Evolutionary conservation across 2,888 invertebrate genomes (phyloP).

Genomic region (Oxyscelio sp.): DNA sequence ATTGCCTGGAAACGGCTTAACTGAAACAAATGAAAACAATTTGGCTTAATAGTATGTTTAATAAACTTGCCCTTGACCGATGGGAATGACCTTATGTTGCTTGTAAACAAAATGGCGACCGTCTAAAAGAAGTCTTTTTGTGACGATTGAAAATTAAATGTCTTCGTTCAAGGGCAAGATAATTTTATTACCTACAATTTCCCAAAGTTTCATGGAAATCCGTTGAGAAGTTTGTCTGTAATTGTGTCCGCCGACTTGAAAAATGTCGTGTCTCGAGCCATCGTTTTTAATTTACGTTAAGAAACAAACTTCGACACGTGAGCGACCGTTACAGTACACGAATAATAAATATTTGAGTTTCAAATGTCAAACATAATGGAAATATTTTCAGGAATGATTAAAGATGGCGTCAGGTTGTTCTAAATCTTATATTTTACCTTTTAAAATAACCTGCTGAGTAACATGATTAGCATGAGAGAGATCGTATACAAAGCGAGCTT

Average conservation of each 20-base stretch:
- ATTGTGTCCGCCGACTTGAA: conserved; percentile 5
- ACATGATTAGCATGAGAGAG: too few relatives aligned
- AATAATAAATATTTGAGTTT: too few relatives aligned
- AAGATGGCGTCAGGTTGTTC: too few relatives aligned
- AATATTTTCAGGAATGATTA: too few relatives aligned
- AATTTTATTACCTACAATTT: background rate
- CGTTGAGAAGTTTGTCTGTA: conserved; percentile 1
- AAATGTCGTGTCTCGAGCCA: background rate
- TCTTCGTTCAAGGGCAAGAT: background rate
- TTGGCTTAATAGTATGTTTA: background rate
- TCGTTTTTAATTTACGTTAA: too few relatives aligned
- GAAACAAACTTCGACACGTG: too few relatives aligned
- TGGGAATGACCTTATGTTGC: background rate
- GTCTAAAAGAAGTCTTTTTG: conserved; percentile 5
- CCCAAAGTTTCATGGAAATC: background rate
- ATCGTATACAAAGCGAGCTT: too few relatives aligned
- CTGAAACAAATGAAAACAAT: background rate
- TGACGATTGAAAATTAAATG: conserved; percentile 1
- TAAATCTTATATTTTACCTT: too few relatives aligned
- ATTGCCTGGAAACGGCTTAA: background rate
- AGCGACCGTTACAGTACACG: too few relatives aligned
- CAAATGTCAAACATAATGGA: too few relatives aligned
- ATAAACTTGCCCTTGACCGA: conserved; percentile 9
- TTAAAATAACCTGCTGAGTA: too few relatives aligned
- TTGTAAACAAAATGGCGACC: conserved; percentile 11